These are phyloP conservation scores for Albula glossodonta DNA, from an alignment of 2,113 vertebrate genomes.

Conservation along the genomic window DNA sequence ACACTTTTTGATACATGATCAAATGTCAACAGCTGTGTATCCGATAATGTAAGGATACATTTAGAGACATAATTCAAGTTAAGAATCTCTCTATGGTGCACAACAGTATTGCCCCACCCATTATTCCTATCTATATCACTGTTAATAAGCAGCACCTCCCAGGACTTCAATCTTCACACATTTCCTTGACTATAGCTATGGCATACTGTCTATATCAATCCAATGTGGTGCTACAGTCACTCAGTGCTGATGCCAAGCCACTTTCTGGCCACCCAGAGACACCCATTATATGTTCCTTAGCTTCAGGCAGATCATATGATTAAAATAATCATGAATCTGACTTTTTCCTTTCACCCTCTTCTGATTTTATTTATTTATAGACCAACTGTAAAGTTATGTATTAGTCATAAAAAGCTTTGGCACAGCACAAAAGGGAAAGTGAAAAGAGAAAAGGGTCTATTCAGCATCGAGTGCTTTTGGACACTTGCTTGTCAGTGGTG, in stretches of 20 bases:
- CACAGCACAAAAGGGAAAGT: background rate
- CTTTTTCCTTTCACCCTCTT: background rate
- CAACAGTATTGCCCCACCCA: background rate
- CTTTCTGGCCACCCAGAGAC: background rate
- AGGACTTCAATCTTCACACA: background rate
- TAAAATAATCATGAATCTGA: slow-evolving; percentile 38
- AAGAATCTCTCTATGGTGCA: too few species aligned
- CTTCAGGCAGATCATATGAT: slow-evolving; percentile 20
- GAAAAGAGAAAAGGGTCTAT: slow-evolving; percentile 14
- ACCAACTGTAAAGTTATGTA: slow-evolving; percentile 30
- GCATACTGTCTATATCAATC: background rate
- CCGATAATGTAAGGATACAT: too few species aligned
- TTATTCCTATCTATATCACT: background rate
- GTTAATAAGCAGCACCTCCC: background rate
- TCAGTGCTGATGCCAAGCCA: background rate
- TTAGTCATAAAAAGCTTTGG: slow-evolving; percentile 29
- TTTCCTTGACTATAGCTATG: background rate
- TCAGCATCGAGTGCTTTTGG: slow-evolving; percentile 8
- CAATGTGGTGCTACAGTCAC: background rate
- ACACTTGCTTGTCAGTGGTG: background rate
- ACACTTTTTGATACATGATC: too few species aligned
- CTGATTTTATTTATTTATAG: slow-evolving; percentile 31
- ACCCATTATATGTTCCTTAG: background rate
- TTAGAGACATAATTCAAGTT: too few species aligned
- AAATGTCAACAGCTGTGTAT: too few species aligned